These are phyloP conservation scores for Corynorhinus townsendii DNA, from an alignment of 2,113 vertebrate species.

Conservation along the genomic window DNA sequence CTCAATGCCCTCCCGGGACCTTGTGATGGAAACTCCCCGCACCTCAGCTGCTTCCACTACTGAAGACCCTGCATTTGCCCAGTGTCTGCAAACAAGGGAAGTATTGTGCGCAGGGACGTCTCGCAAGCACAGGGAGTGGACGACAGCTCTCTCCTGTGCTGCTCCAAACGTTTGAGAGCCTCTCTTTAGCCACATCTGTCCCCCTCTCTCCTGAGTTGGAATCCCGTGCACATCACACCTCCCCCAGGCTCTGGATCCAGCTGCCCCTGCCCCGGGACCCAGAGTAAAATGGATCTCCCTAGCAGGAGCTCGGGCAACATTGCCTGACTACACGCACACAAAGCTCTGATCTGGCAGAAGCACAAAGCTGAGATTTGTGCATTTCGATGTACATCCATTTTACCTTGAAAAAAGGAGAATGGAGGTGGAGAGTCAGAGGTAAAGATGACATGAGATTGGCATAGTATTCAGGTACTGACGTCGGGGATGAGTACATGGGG, in stretches of 20 bases:
- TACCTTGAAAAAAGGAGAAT: too few species aligned
- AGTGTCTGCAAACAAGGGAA: accelerated
- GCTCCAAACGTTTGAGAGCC: too few species aligned
- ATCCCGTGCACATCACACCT: neutral
- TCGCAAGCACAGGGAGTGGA: neutral
- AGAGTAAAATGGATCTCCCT: too few species aligned
- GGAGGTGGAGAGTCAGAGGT: too few species aligned
- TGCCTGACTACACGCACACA: neutral
- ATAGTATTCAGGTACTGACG: too few species aligned
- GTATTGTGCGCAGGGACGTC: accelerated
- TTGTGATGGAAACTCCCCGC: neutral
- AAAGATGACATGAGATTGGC: too few species aligned
- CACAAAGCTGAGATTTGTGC: too few species aligned
- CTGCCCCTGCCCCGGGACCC: neutral
- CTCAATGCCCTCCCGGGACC: neutral
- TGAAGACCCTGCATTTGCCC: accelerated
- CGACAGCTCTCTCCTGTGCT: accelerated
- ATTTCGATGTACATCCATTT: too few species aligned
- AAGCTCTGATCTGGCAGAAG: too few species aligned
- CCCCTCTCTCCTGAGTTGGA: neutral
- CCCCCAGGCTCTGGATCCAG: neutral
- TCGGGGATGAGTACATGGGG: too few species aligned
- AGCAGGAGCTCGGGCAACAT: accelerated
- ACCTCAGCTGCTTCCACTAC: neutral
- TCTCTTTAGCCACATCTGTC: neutral